These are phyloP conservation scores for Helicolenus hilgendorfi DNA, from an alignment of 2,797 vertebrate genomes.

Conservation along the genomic window DNA sequence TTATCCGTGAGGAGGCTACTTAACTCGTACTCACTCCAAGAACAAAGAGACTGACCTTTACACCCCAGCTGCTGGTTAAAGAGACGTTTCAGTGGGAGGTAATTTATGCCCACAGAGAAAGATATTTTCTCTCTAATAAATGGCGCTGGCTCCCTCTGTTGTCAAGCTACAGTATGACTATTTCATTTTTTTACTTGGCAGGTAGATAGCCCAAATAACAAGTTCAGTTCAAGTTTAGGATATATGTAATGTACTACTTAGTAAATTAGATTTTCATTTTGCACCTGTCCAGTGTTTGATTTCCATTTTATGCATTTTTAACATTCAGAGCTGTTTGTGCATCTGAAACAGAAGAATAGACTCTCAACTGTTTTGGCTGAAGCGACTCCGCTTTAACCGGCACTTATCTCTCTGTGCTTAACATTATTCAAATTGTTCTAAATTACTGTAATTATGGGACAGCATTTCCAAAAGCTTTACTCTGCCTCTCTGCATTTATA, in stretches of 20 bases:
- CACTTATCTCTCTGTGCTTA: constrained; percentile 28
- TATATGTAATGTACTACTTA: not conserved
- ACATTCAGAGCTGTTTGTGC: not conserved
- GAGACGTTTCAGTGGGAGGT: not conserved
- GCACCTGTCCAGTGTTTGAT: not conserved
- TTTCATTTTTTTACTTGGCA: not conserved
- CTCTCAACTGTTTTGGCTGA: not conserved
- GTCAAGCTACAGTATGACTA: constrained; percentile 38
- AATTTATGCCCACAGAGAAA: not conserved
- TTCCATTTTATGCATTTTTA: not conserved
- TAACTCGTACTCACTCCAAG: not conserved
- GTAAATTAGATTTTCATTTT: not conserved
- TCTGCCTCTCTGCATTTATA: constrained; percentile 22
- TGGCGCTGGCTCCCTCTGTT: constrained; percentile 76
- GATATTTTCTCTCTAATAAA: constrained; percentile 7
- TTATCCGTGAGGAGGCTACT: not conserved
- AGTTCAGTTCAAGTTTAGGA: not conserved
- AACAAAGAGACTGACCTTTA: constrained; percentile 4
- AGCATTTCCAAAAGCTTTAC: constrained; percentile 45
- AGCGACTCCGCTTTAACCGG: constrained; percentile 21
- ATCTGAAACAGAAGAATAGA: not conserved
- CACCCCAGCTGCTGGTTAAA: not conserved
- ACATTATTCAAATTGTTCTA: constrained; percentile 65
- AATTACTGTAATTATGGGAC: constrained; percentile 69
- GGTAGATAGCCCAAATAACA: not conserved